Evolutionary conservation across 2,113 vertebrate genomes (phyloP), one percentile per base, ranked within the genome.

Genomic region (Lepisosteus oculatus): DNA sequence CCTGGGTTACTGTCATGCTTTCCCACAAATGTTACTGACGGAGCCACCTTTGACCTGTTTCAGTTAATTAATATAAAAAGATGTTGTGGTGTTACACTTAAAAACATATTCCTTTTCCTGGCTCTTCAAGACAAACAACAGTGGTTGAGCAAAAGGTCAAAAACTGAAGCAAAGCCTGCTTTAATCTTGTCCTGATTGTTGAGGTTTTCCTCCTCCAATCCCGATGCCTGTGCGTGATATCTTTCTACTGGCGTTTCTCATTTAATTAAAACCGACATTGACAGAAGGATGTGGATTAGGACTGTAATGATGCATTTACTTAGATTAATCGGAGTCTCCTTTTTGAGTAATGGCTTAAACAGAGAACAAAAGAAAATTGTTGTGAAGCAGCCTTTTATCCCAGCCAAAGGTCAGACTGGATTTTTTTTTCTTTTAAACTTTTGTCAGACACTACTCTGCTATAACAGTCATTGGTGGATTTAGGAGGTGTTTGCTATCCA

Each of bases 181-280:
- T 95, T 94, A 95, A 96, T 96, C 93, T 94, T 82, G 78, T 69
- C 77, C 89, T 90, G 92, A 94, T 95, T 93, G 92, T 93, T 89
- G 79, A 83, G 84, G 75, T 81, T 78, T 78, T 83, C 85, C 75
- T 86, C 86, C 88, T 91, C 89, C 92, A 91, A 91, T 91, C 92
- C 88, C 86, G 85, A 90, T 85, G 88, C 84, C 87, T 84, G 89
- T 91, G 90, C 74, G 77, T 88, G 90, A 90, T 90, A 92, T 92
- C 92, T 91, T 88, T 91, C 89, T 86, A 84, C 92, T 88, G 87
- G 86, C 85, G 81, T 93, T 89, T 91, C 93, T 94, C 89, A 90
- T 95, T 96, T 97, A 94, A 97, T 96, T 97, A 96, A 95, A 96
- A 93, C 89, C 92, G 92, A 94, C 95, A 93, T 85, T 93, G 93